Evolutionary conservation across 2,797 vertebrate genomes (phyloP).

Genomic region (Delichon dasypus): DNA sequence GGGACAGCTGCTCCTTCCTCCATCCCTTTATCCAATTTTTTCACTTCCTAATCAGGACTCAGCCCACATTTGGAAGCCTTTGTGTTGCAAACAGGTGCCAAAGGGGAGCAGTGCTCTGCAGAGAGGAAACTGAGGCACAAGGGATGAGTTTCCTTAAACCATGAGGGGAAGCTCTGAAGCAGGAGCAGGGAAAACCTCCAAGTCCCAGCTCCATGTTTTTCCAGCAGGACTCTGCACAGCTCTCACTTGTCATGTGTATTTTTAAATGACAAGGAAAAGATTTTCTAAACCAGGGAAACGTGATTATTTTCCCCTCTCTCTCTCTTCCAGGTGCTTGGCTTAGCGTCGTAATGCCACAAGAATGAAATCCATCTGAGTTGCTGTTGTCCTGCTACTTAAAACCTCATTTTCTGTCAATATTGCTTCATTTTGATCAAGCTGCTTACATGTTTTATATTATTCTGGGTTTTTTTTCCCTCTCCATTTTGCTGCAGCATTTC

Average conservation of each 20-base stretch:
- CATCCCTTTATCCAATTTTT: neutral
- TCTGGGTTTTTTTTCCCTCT: neutral
- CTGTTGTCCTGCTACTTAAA: constrained; percentile 72
- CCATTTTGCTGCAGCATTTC: constrained; percentile 55
- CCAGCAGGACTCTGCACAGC: neutral
- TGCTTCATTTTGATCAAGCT: constrained; percentile 51
- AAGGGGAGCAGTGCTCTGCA: neutral
- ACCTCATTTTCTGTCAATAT: constrained; percentile 72
- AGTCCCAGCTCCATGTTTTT: neutral
- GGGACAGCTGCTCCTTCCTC: neutral
- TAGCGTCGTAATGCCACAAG: neutral
- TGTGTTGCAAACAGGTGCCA: neutral
- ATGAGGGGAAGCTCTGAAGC: neutral
- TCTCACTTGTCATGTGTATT: neutral
- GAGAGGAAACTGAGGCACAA: neutral
- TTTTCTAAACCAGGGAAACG: neutral
- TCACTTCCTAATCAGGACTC: neutral
- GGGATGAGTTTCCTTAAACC: neutral
- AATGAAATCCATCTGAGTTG: constrained; percentile 40
- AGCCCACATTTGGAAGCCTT: rapidly evolving
- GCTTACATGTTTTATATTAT: constrained; percentile 48
- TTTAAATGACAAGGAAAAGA: constrained; percentile 31
- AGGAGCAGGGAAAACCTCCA: neutral
- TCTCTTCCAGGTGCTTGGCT: constrained; percentile 23
- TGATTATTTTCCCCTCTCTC: constrained; percentile 14